Percentiles rank a stretch among this genome's conserved stretches.
Conservation (phyloP, 2,888 invertebrate genomes). For the Hemithea aestivaria region DNA sequence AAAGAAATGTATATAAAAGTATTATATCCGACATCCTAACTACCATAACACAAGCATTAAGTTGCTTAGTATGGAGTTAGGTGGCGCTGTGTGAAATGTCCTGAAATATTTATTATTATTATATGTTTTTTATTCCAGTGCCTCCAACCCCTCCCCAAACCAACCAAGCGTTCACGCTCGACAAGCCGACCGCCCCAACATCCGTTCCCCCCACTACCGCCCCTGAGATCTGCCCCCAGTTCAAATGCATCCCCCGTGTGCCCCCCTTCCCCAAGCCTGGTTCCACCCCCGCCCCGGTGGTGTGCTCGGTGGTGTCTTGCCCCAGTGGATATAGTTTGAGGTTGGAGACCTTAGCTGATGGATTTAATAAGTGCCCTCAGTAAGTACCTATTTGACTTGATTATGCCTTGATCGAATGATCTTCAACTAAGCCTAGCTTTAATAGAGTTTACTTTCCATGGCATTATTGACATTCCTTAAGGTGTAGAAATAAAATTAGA, state of each 20-base stretch:
- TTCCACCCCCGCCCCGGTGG: slow-evolving; percentile 36
- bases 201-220: slow-evolving; percentile 17
- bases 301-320: slow-evolving; percentile 75
- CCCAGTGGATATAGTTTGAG: slow-evolving; percentile 79
- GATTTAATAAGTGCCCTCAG: slow-evolving; percentile 69
- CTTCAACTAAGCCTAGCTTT: too few species aligned
- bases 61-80: too few species aligned
- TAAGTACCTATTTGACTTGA: slow-evolving; percentile 39
- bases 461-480: too few species aligned
- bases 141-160: slow-evolving; percentile 37
- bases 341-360: slow-evolving; percentile 52
- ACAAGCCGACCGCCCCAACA: slow-evolving; percentile 42
- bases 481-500: too few species aligned
- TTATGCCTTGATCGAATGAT: too few species aligned
- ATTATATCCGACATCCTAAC: too few species aligned
- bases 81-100: too few species aligned
- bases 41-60: too few species aligned
- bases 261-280: slow-evolving; percentile 59
- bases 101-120: too few species aligned
- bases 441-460: too few species aligned
- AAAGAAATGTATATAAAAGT: too few species aligned
- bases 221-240: slow-evolving; percentile 67
- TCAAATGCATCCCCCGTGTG: slow-evolving; percentile 73
- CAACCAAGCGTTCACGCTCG: slow-evolving; percentile 54
- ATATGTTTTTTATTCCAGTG: slow-evolving; percentile 19